Evolutionary conservation across 2,113 vertebrate species (phyloP), one percentile per base, ranked within the genome.

Genomic region (Poeciliopsis prolifica): DNA sequence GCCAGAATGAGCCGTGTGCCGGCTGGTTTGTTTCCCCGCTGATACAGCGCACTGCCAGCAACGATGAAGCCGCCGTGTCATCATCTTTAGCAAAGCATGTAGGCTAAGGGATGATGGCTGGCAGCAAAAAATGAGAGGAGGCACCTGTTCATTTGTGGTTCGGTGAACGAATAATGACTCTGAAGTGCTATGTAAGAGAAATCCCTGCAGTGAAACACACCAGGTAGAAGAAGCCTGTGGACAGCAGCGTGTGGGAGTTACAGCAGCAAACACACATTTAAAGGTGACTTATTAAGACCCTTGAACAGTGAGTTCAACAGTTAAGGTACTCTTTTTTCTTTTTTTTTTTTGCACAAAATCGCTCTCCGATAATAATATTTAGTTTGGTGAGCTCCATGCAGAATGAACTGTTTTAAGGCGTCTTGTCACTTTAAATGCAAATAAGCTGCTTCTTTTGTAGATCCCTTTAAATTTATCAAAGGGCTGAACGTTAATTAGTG

Each of bases 41-140:
- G 88, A 89, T 84, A 33, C 86, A 75, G 68, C 61, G 74, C 1
- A 70, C 77, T 88, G 89, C 72, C 84, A 79, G 60, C 81, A 24
- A 65, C 77, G 82, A 88, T 90, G 86, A 87, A 85, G 74, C 87
- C 72, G 83, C 83, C 51, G 83, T 60, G 72, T 72, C 81, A 84
- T 88, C 78, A 80, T 75, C 80, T 86, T 84, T 77, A 88, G 82
- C 83, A 80, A 74, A 79, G 78, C 81, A 70, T 72, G 68, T 70
- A 71, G 5, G 28, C 60, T 70, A 70, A 82, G 72, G 82, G 69
- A 78, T 87, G 75, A 86, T 61, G 29, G 60, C 72, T 86, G 75
- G 86, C 75, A 40, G 54, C 68, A 40, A 44, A 70, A 37, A 72
- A 68, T 64, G 71, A 81, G 44, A 80, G 61, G n/a, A 81, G 81